Percentiles rank a stretch among this genome's conserved stretches.
phyloP scores from a whole-genome alignment of 30 jellyfish, hydroid and myxozoan genomes.

The Hydra vulgaris region DNA sequence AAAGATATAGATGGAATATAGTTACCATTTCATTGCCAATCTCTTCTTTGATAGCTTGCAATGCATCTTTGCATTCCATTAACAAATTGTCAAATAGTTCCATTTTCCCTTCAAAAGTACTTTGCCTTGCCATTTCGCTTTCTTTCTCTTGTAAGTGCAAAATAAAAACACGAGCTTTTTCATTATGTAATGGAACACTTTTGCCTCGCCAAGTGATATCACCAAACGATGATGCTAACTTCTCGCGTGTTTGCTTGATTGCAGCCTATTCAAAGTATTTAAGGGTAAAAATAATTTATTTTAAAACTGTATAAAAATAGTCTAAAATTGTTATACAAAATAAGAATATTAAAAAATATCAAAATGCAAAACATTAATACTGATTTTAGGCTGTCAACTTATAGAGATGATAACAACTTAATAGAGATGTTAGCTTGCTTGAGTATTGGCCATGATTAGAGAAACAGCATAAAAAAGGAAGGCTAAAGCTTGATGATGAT shows the following conservation, averaged over 20 bases:
- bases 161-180: slow-evolving; percentile 60
- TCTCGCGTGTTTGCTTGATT: slow-evolving; percentile 73
- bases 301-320: too few species aligned
- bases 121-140: slow-evolving; percentile 45
- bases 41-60: slow-evolving; percentile 76
- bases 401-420: too few species aligned
- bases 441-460: too few species aligned
- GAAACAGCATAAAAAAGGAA: too few species aligned
- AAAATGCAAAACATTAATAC: too few species aligned
- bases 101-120: slow-evolving; percentile 53
- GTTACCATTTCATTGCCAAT: slow-evolving; percentile 57
- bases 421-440: too few species aligned
- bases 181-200: slow-evolving; percentile 73
- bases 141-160: slow-evolving; percentile 49
- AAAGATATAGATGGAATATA: neutral
- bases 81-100: slow-evolving; percentile 56
- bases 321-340: too few species aligned
- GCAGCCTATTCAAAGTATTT: slow-evolving; percentile 50
- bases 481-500: too few species aligned
- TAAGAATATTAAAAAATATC: too few species aligned
- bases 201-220: slow-evolving; percentile 75
- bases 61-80: slow-evolving; percentile 88
- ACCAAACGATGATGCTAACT: slow-evolving; percentile 67
- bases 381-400: too few species aligned
- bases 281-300: neutral